phyloP scores from a whole-genome alignment of 2,797 vertebrate genomes.

The Streptopelia turtur region DNA sequence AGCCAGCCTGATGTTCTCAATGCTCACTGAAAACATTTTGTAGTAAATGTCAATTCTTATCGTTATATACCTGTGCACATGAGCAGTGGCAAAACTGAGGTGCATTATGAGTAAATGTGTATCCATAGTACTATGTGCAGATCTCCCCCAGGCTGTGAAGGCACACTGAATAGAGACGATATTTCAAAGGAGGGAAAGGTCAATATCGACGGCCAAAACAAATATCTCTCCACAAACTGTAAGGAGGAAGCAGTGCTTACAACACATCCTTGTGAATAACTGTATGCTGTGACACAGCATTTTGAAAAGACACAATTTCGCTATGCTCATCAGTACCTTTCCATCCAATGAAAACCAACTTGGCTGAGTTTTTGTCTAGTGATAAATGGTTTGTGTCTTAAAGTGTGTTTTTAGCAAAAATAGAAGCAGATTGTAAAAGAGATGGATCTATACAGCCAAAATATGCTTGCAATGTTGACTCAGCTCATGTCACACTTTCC shows the following conservation, averaged over 20 bases:
- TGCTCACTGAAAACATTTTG: background rate
- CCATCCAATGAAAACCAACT: background rate
- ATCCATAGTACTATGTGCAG: background rate
- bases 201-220: background rate
- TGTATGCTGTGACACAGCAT: background rate
- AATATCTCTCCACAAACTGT: accelerated
- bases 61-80: accelerated
- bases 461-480: background rate
- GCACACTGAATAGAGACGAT: background rate
- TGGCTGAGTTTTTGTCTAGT: background rate
- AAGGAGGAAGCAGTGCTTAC: background rate
- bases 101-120: background rate
- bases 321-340: background rate
- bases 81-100: background rate
- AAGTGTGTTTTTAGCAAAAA: background rate
- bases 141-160: background rate
- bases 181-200: background rate
- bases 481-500: accelerated
- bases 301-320: background rate
- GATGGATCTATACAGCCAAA: background rate
- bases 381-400: background rate
- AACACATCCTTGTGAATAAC: background rate
- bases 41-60: background rate
- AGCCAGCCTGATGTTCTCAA: background rate
- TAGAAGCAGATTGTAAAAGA: background rate